phyloP scores from a whole-genome alignment of 2,888 invertebrate genomes.

The Anoncus sp. region DNA sequence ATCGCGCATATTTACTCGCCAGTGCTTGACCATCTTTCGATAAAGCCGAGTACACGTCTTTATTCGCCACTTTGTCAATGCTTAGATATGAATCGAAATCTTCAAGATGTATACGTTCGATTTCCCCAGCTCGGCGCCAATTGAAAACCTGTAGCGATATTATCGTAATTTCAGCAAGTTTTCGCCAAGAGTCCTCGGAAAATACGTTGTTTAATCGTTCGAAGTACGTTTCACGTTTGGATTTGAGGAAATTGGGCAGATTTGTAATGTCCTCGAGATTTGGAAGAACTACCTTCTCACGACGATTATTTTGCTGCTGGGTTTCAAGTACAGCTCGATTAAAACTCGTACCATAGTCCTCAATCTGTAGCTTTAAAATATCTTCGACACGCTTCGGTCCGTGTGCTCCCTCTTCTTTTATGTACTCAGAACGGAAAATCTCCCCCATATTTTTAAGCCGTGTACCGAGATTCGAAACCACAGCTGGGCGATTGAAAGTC shows the following conservation, averaged over 20 bases:
- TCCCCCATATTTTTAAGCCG: constrained; percentile 61
- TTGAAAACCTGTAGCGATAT: constrained; percentile 66
- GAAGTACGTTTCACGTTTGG: constrained; percentile 12
- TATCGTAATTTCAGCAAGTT: constrained; percentile 61
- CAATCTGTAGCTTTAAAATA: constrained; percentile 47
- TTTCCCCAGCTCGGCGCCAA: constrained; percentile 68
- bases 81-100: constrained; percentile 63
- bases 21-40: constrained; percentile 54
- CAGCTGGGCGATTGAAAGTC: constrained; percentile 36
- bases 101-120: constrained; percentile 63
- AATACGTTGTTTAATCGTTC: constrained; percentile 37
- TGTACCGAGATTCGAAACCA: constrained; percentile 62
- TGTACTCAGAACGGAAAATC: constrained; percentile 50
- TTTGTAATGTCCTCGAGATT: constrained; percentile 50
- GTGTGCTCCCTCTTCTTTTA: constrained; percentile 29
- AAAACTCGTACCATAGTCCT: constrained; percentile 46
- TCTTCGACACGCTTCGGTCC: constrained; percentile 51
- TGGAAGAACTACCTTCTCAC: constrained; percentile 57
- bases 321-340: constrained; percentile 53
- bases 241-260: constrained; percentile 40
- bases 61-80: constrained; percentile 59
- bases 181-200: constrained; percentile 49
- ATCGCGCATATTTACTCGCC: constrained; percentile 63
- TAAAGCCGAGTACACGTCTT: constrained; percentile 55
- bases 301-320: constrained; percentile 33